Evolutionary conservation across 1,140 invertebrate genomes (phyloP).

Genomic region (Vanessa atalanta): DNA sequence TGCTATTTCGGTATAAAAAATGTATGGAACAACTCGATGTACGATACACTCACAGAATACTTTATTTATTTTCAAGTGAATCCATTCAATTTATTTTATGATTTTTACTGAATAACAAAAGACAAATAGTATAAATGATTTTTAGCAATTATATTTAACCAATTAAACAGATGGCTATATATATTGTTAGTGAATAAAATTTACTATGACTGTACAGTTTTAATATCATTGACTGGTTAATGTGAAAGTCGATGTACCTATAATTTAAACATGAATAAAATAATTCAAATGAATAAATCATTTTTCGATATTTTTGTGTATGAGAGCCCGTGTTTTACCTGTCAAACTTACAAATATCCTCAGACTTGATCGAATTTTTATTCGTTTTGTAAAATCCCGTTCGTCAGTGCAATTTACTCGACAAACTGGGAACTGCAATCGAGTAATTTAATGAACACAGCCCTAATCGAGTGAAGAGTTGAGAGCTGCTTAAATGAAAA

Average conservation of each 20-base stretch:
- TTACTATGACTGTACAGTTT: too few species aligned
- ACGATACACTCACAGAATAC: not conserved
- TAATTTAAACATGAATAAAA: too few species aligned
- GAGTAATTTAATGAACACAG: conserved; percentile 74
- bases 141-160: conserved; percentile 13
- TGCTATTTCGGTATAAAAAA: not conserved
- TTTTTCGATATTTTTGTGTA: not conserved
- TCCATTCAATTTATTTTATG: conserved; percentile 13
- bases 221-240: too few species aligned
- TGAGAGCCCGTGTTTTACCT: conserved; percentile 17
- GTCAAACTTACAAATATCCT: conserved; percentile 29
- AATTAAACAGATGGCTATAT: conserved; percentile 1
- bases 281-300: too few species aligned
- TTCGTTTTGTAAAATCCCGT: conserved; percentile 44
- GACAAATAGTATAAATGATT: not conserved
- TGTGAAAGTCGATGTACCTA: too few species aligned
- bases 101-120: conserved; percentile 20
- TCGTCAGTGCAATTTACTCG: conserved; percentile 64
- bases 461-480: conserved; percentile 67
- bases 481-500: conserved; percentile 53
- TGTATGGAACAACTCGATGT: conserved; percentile 5
- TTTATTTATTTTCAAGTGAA: conserved; percentile 16
- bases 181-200: not conserved
- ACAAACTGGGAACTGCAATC: conserved; percentile 70
- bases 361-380: conserved; percentile 31